A percentile compares a stretch with the other conserved stretches of the same genome.
Evolutionary conservation across 2,888 invertebrate genomes (phyloP).

Genomic region (Phanerotoma sp.): DNA sequence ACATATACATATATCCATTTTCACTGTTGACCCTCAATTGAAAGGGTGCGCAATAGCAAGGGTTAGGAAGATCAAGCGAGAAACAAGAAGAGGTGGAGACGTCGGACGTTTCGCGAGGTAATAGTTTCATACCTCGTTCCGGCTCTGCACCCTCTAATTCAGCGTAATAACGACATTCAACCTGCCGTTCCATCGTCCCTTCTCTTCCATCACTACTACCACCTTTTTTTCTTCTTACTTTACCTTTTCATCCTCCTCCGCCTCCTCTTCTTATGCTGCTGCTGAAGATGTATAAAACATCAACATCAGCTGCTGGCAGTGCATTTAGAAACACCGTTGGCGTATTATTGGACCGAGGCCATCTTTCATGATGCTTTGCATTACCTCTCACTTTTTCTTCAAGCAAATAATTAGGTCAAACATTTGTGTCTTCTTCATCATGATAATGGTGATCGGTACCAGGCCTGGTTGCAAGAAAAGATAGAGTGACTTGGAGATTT

Average conservation of each 20-base stretch:
- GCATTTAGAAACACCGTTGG: not conserved
- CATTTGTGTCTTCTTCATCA: too few species aligned
- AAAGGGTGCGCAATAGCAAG: conserved; percentile 12
- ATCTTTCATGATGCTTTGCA: not conserved
- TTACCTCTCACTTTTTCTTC: too few species aligned
- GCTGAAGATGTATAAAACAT: conserved; percentile 5
- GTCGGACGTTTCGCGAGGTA: conserved; percentile 53
- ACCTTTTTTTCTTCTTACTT: conserved; percentile 14
- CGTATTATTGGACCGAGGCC: not conserved
- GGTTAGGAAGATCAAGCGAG: conserved; percentile 27
- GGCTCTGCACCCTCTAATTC: conserved; percentile 58
- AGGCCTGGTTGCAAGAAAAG: too few species aligned
- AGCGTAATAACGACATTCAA: conserved; percentile 57
- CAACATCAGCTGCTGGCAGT: conserved; percentile 14
- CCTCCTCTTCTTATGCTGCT: conserved; percentile 15
- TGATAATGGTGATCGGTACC: too few species aligned
- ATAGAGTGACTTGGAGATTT: not conserved
- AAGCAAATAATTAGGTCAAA: too few species aligned
- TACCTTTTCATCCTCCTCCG: not conserved
- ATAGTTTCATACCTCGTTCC: conserved; percentile 58
- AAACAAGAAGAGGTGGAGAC: conserved; percentile 29
- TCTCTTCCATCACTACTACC: too few species aligned
- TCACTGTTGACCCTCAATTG: conserved; percentile 6
- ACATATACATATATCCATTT: conserved; percentile 11
- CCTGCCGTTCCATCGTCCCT: conserved; percentile 48